Evolutionary conservation across 2,888 invertebrate species (phyloP).

Genomic region (Pyrrhosoma nymphula): DNA sequence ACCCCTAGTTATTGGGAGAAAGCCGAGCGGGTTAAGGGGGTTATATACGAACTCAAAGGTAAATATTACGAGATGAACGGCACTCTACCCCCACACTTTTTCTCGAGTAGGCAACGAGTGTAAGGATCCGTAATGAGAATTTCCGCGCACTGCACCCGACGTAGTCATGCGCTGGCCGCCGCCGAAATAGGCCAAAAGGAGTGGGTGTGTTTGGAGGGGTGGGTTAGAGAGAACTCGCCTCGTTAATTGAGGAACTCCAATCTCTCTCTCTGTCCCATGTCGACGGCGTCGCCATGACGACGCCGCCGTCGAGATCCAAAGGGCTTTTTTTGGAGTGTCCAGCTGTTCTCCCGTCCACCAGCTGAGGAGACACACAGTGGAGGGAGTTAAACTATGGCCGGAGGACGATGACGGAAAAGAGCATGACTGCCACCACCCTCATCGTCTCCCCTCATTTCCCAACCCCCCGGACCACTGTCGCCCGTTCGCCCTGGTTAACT

Average conservation of each 20-base stretch:
- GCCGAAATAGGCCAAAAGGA: not conserved
- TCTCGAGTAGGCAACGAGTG: not conserved
- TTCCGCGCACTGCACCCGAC: not conserved
- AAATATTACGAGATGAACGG: too few relatives aligned
- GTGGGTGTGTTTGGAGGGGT: not conserved
- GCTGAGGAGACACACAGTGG: not conserved
- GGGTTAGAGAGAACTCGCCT: not conserved
- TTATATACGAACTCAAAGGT: too few relatives aligned
- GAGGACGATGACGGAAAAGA: not conserved
- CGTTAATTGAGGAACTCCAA: conserved; percentile 15
- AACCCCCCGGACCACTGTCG: not conserved
- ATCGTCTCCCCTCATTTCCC: too few relatives aligned
- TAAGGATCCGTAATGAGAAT: not conserved
- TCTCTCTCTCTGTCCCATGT: not conserved
- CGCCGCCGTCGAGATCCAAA: not conserved
- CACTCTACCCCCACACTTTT: not conserved
- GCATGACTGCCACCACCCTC: not conserved
- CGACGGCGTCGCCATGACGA: not conserved
- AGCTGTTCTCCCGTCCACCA: not conserved
- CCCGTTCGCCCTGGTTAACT: not conserved
- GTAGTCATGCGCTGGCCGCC: not conserved
- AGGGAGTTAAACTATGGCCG: not conserved
- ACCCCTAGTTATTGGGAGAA: too few relatives aligned
- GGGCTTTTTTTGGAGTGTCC: not conserved
- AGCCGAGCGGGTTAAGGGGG: too few relatives aligned